A percentile compares a stretch with the other conserved stretches of the same genome.
Conservation (phyloP, 2,113 vertebrate species). For the Tragelaphus scriptus region DNA sequence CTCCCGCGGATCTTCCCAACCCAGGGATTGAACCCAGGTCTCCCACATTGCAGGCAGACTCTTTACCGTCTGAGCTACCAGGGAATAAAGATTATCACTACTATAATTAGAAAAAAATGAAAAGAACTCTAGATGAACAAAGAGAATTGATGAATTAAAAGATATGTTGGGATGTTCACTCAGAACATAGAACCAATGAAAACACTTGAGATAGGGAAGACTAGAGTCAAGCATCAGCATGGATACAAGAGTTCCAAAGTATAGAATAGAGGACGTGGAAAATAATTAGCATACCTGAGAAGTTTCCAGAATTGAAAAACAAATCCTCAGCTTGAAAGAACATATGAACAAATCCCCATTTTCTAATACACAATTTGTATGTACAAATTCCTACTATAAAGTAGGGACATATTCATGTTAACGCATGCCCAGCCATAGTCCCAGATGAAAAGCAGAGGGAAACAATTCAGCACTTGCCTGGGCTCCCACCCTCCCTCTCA, state of each 20-base stretch:
- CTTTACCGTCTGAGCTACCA: background rate
- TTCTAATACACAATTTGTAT: background rate
- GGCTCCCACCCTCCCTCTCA: background rate
- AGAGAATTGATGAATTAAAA: background rate
- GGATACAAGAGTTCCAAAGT: background rate
- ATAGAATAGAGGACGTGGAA: background rate
- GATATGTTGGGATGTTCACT: background rate
- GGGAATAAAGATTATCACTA: background rate
- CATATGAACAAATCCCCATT: background rate
- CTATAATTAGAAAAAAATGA: background rate
- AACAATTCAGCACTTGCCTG: background rate
- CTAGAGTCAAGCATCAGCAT: background rate
- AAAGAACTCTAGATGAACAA: background rate
- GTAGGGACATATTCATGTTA: background rate
- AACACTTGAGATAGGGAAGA: background rate
- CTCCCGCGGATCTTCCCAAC: background rate
- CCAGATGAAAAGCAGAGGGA: background rate
- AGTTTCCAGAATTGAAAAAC: background rate
- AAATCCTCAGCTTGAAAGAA: background rate
- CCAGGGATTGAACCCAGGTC: background rate
- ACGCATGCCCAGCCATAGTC: background rate
- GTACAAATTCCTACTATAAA: background rate
- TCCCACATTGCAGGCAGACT: background rate
- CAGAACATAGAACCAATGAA: background rate
- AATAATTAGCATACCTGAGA: background rate